These are phyloP conservation scores for Trichonephila clavata DNA, from an alignment of 1,140 invertebrate species.

Conservation along the genomic window DNA sequence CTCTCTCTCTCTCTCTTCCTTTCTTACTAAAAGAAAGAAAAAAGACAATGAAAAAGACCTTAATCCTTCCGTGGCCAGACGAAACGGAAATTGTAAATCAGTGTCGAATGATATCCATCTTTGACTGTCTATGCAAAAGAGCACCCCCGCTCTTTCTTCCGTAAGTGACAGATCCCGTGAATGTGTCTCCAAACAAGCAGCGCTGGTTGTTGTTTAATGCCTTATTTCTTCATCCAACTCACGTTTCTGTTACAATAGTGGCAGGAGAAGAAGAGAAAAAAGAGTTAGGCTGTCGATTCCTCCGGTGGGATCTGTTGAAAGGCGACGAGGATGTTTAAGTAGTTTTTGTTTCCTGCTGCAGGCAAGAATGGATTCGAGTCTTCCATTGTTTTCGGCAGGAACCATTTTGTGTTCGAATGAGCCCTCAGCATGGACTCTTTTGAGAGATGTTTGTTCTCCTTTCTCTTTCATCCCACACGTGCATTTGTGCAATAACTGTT, in stretches of 20 bases:
- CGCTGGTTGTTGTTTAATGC: not conserved
- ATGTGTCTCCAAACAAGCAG: not conserved
- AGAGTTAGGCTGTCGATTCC: constrained; percentile 1
- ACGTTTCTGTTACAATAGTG: constrained; percentile 28
- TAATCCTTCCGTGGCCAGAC: constrained; percentile 23
- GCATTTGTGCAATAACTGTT: constrained; percentile 13
- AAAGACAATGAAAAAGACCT: not conserved
- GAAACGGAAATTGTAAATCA: constrained; percentile 35
- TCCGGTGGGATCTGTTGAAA: constrained; percentile 1
- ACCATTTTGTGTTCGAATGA: not conserved
- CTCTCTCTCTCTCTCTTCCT: constrained; percentile 9
- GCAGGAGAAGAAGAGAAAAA: not conserved
- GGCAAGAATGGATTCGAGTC: not conserved
- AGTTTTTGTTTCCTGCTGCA: constrained; percentile 18
- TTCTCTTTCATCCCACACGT: constrained; percentile 20
- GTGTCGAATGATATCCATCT: constrained; percentile 24
- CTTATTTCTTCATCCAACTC: constrained; percentile 26
- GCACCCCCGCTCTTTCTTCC: not conserved
- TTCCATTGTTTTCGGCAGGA: not conserved
- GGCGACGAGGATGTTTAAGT: not conserved
- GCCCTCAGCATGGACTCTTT: not conserved
- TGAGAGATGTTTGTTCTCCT: not conserved
- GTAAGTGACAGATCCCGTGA: constrained; percentile 1
- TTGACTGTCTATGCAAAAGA: not conserved
- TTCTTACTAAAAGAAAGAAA: not conserved